A percentile compares a stretch with the other conserved stretches of the same genome.
These are phyloP conservation scores for Rhineura floridana DNA, from an alignment of 2,113 vertebrate genomes.

Conservation along the genomic window DNA sequence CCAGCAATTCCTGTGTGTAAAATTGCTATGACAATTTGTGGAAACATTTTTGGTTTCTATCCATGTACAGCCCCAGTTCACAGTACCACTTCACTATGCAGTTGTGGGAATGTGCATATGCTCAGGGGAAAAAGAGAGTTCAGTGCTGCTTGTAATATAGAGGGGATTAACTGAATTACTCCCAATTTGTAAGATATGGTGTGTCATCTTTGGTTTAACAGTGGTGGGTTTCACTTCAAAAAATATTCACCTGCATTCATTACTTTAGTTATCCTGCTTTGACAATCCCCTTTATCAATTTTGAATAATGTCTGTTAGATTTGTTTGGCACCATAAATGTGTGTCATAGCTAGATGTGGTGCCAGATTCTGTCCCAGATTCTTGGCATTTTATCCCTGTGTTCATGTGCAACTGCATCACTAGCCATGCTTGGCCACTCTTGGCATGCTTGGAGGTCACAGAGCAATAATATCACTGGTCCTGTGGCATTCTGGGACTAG, in stretches of 20 bases:
- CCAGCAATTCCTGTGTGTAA: background rate
- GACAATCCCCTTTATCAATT: background rate
- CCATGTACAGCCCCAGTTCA: background rate
- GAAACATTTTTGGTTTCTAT: background rate
- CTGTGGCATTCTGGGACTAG: background rate
- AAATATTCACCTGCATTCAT: background rate
- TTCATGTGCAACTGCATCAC: background rate
- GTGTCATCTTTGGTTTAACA: background rate
- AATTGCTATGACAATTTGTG: background rate
- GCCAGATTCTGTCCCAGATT: background rate
- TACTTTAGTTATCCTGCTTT: background rate
- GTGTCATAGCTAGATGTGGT: background rate
- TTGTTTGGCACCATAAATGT: background rate
- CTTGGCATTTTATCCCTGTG: too few relatives aligned
- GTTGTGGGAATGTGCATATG: background rate
- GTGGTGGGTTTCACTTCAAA: background rate
- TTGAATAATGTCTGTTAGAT: background rate
- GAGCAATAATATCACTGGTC: background rate
- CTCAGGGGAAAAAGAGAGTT: background rate
- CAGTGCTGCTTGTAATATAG: background rate
- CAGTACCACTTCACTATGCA: background rate
- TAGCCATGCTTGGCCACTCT: background rate
- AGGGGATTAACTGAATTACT: background rate
- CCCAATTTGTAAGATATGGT: background rate
- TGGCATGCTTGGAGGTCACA: background rate